Evolutionary conservation across 1,140 invertebrate genomes (phyloP), one percentile per base, ranked within the genome.

Genomic region (Sycophila sp.): DNA sequence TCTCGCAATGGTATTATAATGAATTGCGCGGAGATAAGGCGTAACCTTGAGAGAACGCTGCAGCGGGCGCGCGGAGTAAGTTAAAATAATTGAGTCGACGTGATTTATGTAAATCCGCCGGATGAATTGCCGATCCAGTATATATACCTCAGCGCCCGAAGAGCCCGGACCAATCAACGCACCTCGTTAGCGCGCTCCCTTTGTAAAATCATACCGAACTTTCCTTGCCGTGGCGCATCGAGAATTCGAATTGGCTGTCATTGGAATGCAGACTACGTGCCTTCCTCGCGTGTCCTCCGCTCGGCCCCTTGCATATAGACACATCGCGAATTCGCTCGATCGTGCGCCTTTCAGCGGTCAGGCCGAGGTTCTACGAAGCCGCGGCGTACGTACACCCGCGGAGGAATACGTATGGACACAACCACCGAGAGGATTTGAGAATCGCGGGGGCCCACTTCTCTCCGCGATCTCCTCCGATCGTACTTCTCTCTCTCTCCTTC

Each of bases 361-460:
- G n/a, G n/a, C n/a, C n/a, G n/a, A n/a, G n/a, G n/a, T n/a, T n/a
- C n/a, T 13, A 22, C 19, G 45, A 19, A 19, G 8, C 1, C 42
- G 1, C 19, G 1, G 19, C 13, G 10, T 6, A 19, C 42, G 11
- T 19, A 45, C 42, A 45, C 42, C n/a, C 3, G 17, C 42, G 10
- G 42, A 22, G 19, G 4, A 11, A 17, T 6, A 22, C 42, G 11
- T n/a, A n/a, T n/a, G 59, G 47, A 67, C 38, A 47, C 58, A 45
- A 22, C 40, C 24, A 36, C 24, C 42, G 26, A n/a, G 55, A 40
- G 38, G 32, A 60, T 72, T 59, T 53, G 55, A 38, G 40, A 53
- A 67, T 60, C 28, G 26, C 22, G 40, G 53, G 66, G 34, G 51
- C 28, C 22, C 22, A 51, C 49, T 75, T 69, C 73, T 78, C 22